These are phyloP conservation scores for Meriones unguiculatus DNA, from an alignment of 2,113 vertebrate genomes.

Conservation along the genomic window DNA sequence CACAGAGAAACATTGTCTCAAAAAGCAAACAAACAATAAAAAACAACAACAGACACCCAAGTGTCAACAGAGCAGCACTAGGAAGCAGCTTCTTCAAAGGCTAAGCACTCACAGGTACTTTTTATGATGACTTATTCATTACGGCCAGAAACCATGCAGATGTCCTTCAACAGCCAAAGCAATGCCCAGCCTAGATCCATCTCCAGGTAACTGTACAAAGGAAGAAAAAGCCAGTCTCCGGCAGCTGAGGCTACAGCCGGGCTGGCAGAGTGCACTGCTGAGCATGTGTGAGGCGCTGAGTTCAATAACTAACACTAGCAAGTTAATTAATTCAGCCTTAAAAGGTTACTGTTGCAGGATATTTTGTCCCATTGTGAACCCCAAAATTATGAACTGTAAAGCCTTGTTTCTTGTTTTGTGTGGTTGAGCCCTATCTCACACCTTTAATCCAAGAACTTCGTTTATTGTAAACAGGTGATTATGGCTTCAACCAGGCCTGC, in stretches of 20 bases:
- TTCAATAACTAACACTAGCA: neutral
- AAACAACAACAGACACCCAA: neutral
- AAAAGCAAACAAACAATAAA: too few species aligned
- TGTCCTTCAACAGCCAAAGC: neutral
- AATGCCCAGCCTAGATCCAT: neutral
- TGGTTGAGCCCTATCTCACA: too few species aligned
- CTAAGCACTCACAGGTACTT: neutral
- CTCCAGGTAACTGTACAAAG: neutral
- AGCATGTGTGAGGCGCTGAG: too few species aligned
- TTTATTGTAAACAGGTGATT: too few species aligned
- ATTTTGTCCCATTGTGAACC: too few species aligned
- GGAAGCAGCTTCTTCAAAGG: neutral
- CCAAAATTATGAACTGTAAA: too few species aligned
- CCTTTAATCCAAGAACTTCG: too few species aligned
- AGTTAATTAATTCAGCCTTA: neutral
- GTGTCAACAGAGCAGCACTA: neutral
- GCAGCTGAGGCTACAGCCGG: neutral
- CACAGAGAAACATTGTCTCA: too few species aligned
- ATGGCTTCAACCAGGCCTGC: too few species aligned
- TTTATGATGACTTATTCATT: neutral
- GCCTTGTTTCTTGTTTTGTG: too few species aligned
- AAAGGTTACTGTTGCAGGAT: neutral
- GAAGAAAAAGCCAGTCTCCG: neutral
- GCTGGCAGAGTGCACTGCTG: neutral
- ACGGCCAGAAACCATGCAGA: neutral